Evolutionary conservation across 2,888 invertebrate species (phyloP).

Genomic region (Tenthredo notha): DNA sequence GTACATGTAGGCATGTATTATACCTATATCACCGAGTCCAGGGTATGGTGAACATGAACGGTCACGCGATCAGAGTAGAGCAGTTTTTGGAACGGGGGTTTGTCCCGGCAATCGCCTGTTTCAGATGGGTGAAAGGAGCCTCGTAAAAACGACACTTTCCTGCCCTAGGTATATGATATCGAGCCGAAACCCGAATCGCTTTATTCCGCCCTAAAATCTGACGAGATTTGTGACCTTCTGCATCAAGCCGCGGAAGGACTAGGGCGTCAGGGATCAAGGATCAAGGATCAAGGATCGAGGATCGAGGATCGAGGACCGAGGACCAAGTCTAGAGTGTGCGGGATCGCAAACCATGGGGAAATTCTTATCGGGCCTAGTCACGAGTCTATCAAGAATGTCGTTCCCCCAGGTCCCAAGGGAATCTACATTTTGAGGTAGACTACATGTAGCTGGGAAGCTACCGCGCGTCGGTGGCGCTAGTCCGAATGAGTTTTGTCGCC

Average conservation of each 20-base stretch:
- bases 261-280: not conserved
- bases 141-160: conserved; percentile 52
- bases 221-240: conserved; percentile 43
- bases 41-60: not conserved
- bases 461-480: not conserved
- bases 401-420: conserved; percentile 11
- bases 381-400: conserved; percentile 29
- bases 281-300: not conserved
- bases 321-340: not conserved
- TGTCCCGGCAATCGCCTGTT: not conserved
- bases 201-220: conserved; percentile 41
- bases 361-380: conserved; percentile 19
- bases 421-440: conserved; percentile 18
- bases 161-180: conserved; percentile 23
- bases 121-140: conserved; percentile 34
- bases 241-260: conserved; percentile 40
- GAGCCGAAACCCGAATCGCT: conserved; percentile 42
- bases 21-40: not conserved
- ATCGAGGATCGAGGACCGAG: conserved; percentile 1
- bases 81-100: conserved; percentile 9
- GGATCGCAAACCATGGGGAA: not conserved
- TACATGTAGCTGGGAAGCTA: not conserved
- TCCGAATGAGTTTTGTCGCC: conserved; percentile 20
- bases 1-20: not conserved
- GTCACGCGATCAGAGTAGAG: not conserved